Percentiles rank a stretch among this genome's conserved stretches.
Evolutionary conservation across 2,797 vertebrate genomes (phyloP).

Genomic region (Acipenser oxyrinchus): DNA sequence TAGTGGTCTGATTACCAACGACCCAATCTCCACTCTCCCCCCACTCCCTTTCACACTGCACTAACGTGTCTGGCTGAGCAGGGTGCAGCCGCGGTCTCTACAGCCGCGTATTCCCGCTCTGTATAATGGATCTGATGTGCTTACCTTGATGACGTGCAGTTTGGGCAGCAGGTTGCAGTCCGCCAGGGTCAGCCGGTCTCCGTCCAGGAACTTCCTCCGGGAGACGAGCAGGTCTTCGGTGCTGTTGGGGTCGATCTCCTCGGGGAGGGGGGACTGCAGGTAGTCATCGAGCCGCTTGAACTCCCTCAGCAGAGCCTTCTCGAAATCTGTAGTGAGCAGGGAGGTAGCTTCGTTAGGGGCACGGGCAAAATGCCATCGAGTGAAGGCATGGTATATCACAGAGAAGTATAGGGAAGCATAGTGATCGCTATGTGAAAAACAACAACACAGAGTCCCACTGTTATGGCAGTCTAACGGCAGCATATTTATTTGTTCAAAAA

Average conservation of each 20-base stretch:
- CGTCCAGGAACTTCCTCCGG: constrained; percentile 78
- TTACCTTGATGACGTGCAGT: constrained; percentile 87
- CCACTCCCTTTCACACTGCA: too few relatives aligned
- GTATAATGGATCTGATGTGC: background rate
- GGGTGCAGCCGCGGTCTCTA: too few relatives aligned
- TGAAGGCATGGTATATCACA: too few relatives aligned
- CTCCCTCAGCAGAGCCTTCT: constrained; percentile 79
- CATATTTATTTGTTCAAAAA: too few relatives aligned
- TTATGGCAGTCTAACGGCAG: too few relatives aligned
- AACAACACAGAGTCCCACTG: background rate
- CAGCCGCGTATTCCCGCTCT: too few relatives aligned
- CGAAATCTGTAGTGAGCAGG: constrained; percentile 54
- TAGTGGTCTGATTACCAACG: too few relatives aligned
- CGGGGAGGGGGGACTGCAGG: constrained; percentile 70
- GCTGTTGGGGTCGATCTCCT: constrained; percentile 79
- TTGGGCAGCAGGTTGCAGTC: constrained; percentile 92
- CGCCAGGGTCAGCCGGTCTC: constrained; percentile 78
- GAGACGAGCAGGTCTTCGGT: constrained; percentile 62
- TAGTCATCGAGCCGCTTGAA: constrained; percentile 79
- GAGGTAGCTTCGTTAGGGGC: background rate
- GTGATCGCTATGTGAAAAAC: too few relatives aligned
- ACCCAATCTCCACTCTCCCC: too few relatives aligned
- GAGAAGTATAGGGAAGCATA: too few relatives aligned
- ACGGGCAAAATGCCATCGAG: too few relatives aligned
- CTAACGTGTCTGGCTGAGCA: too few relatives aligned